Base-by-base conservation (phyloP, 2,797 vertebrate species). In the Steatocranus sp. region DNA sequence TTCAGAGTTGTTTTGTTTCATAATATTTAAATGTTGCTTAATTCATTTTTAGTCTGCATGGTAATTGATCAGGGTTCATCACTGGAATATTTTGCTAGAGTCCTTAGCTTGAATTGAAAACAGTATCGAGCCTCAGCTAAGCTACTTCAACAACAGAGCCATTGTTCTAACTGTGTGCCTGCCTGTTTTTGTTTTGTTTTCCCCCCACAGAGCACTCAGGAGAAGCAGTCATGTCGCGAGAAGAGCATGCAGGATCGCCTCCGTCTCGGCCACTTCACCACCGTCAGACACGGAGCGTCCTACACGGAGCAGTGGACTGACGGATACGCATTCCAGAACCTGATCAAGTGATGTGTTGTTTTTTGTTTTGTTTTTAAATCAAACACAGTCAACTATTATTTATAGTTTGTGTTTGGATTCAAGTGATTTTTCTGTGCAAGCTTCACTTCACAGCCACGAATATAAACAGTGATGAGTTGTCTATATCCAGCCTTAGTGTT, bases 251-350 rank as follows among this genome's bases (percentile, higher is more conserved):
- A 99, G 96, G 99, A 99, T 91, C 97, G 99, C 84, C 96, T 99
- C 93, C 97, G 98, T 61, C 97, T 99, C 51, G 99, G 99, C 66
- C 99, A 99, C 96, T 99, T 99, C 96, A 99, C 98, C 93, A 99
- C 98, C 14, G 99, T 99, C 93, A 96, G 99, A 94, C 99, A 99
- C 66, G 99, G 98, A 80, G 99, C 99, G 61, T 99, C 99, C 73
- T 99, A 99, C 96, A 98, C 99, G 2, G 99, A 99, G 92, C 99
- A 99, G 95, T 99, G 99, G 99, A 99, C 98, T 58, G 99, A 99
- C 93, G 99, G 99, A 94, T 99, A 99, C 90, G 98, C 99, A 93
- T 99, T 99, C 97, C 99, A 99, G 89, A 99, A 99, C 96, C 97
- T 99, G 93, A 98, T 99, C 94, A 99, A 99, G 99, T 99, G 96